phyloP scores from a whole-genome alignment of 1,140 invertebrate genomes.

The Panagrolaimus sp. region DNA sequence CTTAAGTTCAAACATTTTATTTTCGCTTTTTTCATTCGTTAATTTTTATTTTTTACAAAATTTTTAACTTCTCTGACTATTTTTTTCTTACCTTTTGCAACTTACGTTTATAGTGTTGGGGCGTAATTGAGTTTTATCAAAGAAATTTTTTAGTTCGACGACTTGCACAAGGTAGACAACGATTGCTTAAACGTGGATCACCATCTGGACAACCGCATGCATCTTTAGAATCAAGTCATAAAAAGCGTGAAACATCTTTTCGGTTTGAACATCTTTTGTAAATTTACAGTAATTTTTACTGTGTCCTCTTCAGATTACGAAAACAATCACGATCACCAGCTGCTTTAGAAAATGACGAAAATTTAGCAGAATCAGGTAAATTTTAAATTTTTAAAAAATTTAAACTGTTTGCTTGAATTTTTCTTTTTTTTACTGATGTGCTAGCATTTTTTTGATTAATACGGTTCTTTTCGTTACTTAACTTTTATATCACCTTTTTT shows the following conservation, averaged over 20 bases:
- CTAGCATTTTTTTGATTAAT: background rate
- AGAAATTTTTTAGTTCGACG: slow-evolving; percentile 58
- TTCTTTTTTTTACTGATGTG: background rate
- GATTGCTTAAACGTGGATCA: slow-evolving; percentile 71
- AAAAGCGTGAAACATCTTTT: slow-evolving; percentile 43
- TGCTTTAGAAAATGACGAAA: slow-evolving; percentile 11
- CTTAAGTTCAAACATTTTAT: no score
- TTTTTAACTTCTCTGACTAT: slow-evolving; percentile 2
- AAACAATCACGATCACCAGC: slow-evolving; percentile 31
- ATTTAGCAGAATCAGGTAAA: slow-evolving; percentile 29
- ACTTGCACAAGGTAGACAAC: slow-evolving; percentile 68
- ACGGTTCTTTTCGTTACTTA: no score
- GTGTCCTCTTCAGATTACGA: slow-evolving; percentile 25
- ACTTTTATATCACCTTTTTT: no score
- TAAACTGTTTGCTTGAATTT: background rate
- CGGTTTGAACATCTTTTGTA: slow-evolving; percentile 24
- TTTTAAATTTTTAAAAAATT: background rate
- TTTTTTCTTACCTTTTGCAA: background rate
- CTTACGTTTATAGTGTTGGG: background rate
- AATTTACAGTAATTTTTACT: background rate
- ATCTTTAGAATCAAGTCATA: slow-evolving; percentile 46
- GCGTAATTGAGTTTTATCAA: background rate
- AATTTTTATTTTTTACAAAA: background rate
- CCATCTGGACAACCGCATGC: slow-evolving; percentile 45
- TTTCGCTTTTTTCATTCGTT: background rate